Percentiles rank a stretch among this genome's conserved stretches.
Evolutionary conservation across 2,888 invertebrate species (phyloP).

Genomic region (Cetonia aurata): DNA sequence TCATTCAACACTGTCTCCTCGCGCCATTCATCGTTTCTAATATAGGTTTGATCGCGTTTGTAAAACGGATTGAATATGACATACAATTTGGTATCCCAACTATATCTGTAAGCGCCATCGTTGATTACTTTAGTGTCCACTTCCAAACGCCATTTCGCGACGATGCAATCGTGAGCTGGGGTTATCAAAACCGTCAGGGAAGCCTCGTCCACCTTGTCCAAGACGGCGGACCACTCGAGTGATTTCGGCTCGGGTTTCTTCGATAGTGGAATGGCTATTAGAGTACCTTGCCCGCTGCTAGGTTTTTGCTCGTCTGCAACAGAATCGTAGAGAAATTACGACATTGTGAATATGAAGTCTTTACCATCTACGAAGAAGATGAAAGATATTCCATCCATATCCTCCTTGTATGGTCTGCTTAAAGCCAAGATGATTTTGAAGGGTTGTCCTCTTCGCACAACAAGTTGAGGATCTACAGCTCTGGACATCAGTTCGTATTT

Average conservation of each 20-base stretch:
- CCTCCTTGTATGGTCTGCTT: slow-evolving; percentile 80
- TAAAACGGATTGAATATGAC: slow-evolving; percentile 94
- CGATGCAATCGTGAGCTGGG: slow-evolving; percentile 78
- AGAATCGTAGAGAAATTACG: slow-evolving; percentile 1
- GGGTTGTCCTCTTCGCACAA: slow-evolving; percentile 86
- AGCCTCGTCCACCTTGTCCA: slow-evolving; percentile 74
- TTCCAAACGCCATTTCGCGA: slow-evolving; percentile 88
- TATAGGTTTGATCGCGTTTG: slow-evolving; percentile 75
- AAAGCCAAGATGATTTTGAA: slow-evolving; percentile 81
- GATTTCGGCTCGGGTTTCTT: slow-evolving; percentile 72
- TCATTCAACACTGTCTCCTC: slow-evolving; percentile 90
- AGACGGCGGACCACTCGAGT: slow-evolving; percentile 80
- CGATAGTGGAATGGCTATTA: slow-evolving; percentile 80
- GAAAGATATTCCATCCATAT: slow-evolving; percentile 84
- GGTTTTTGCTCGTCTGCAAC: slow-evolving; percentile 79
- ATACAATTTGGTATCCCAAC: slow-evolving; percentile 83
- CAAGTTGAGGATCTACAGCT: slow-evolving; percentile 71
- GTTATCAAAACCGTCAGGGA: slow-evolving; percentile 76
- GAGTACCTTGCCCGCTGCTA: slow-evolving; percentile 83
- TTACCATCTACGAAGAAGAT: slow-evolving; percentile 84
- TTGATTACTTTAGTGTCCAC: slow-evolving; percentile 82
- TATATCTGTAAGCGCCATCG: slow-evolving; percentile 80
- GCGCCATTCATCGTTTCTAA: slow-evolving; percentile 77
- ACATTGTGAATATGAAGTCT: background rate
- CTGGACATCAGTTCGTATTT: slow-evolving; percentile 82